Evolutionary conservation across 2,888 invertebrate species (phyloP).

Genomic region (Tethea ocularis): DNA sequence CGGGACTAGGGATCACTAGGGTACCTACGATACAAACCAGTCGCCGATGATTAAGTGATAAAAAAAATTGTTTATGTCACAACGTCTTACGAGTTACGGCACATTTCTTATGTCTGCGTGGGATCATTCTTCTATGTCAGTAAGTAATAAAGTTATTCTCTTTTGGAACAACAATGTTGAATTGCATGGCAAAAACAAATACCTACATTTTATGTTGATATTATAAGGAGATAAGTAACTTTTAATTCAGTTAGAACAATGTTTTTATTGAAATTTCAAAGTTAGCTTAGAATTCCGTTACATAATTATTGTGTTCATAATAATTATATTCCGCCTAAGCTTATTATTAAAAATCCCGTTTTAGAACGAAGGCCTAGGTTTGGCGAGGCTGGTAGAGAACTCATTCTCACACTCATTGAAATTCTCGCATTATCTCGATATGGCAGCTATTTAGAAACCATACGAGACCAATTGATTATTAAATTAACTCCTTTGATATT

Average conservation of each 20-base stretch:
- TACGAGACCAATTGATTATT: no score
- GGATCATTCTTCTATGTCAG: constrained; percentile 1
- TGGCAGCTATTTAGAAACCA: no score
- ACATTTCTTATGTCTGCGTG: constrained; percentile 3
- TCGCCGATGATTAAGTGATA: background rate
- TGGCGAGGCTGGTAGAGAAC: no score
- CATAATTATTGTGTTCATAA: no score
- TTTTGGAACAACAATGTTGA: background rate
- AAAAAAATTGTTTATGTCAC: background rate
- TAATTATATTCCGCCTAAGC: background rate
- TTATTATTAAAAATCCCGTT: background rate
- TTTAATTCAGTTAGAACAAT: background rate
- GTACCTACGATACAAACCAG: background rate
- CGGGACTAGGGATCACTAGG: background rate
- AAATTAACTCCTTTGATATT: no score
- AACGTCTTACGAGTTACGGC: background rate
- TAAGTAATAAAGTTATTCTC: background rate
- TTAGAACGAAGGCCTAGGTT: background rate
- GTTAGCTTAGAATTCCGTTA: background rate
- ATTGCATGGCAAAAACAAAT: constrained; percentile 1
- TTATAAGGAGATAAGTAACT: background rate
- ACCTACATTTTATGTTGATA: background rate
- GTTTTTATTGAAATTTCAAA: background rate
- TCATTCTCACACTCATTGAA: no score
- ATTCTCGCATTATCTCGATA: no score